A percentile compares a stretch with the other conserved stretches of the same genome.
Evolutionary conservation across 2,113 vertebrate genomes (phyloP).

Genomic region (Montifringilla adamsi): DNA sequence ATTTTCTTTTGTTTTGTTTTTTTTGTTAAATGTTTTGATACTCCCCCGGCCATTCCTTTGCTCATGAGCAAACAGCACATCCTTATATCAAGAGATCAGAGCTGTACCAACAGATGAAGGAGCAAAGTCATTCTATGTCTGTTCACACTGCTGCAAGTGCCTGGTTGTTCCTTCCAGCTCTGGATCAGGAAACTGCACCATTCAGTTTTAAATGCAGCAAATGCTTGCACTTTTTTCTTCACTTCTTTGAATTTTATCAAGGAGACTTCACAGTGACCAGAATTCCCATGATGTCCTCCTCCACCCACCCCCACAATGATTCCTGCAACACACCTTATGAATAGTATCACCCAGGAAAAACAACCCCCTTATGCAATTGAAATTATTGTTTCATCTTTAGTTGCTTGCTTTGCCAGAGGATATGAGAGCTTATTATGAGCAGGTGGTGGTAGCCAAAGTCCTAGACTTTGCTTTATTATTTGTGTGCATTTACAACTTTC

Average conservation of each 20-base stretch:
- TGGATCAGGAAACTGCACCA: rapidly evolving
- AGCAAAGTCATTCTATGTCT: background rate
- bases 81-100: background rate
- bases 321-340: background rate
- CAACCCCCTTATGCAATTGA: background rate
- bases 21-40: background rate
- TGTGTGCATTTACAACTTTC: constrained; percentile 64
- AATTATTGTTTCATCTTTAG: constrained; percentile 3
- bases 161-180: background rate
- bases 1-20: background rate
- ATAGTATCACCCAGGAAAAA: background rate
- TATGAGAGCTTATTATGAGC: constrained; percentile 28
- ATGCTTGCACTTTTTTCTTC: background rate
- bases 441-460: constrained; percentile 40
- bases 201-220: background rate
- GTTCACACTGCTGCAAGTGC: background rate
- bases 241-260: background rate
- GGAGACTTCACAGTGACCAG: background rate
- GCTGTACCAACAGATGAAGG: background rate
- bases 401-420: constrained; percentile 30
- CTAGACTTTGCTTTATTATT: constrained; percentile 64
- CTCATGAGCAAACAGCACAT: background rate
- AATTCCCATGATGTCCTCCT: background rate
- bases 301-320: rapidly evolving
- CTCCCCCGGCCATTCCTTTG: background rate